Conservation (phyloP, 2,113 vertebrate genomes). For the Toxotes chatareus region DNA sequence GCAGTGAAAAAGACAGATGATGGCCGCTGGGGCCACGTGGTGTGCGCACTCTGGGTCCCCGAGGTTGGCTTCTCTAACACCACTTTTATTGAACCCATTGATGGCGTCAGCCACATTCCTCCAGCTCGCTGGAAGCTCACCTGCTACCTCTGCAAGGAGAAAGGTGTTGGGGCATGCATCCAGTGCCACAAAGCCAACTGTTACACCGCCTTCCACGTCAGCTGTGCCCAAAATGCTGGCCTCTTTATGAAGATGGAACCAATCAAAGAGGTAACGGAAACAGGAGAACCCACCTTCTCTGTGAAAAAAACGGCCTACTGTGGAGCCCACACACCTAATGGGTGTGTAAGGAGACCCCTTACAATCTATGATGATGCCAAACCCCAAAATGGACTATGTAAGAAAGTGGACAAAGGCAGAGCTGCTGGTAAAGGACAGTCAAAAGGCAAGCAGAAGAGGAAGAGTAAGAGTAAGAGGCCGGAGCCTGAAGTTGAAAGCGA, state of each 20-base stretch:
- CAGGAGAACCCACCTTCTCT: conserved; percentile 87
- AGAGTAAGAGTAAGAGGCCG: conserved; percentile 88
- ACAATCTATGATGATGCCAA: conserved; percentile 92
- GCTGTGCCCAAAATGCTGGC: conserved; percentile 94
- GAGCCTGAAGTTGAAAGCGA: conserved; percentile 86
- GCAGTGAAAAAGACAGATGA: conserved; percentile 98
- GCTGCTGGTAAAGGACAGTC: conserved; percentile 82
- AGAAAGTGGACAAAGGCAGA: conserved; percentile 83
- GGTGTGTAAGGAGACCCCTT: conserved; percentile 90
- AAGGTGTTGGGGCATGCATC: conserved; percentile 96
- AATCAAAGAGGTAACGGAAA: conserved; percentile 86
- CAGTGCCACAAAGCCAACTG: conserved; percentile 99
- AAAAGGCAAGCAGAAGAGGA: conserved; percentile 90
- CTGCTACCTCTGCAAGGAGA: conserved; percentile 99
- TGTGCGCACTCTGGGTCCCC: conserved; percentile 97
- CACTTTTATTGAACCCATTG: conserved; percentile 97
- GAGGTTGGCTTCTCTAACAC: conserved; percentile 98
- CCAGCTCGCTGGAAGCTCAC: conserved; percentile 97
- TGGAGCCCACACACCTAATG: conserved; percentile 92
- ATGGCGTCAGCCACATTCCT: conserved; percentile 95
- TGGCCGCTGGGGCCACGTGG: conserved; percentile 97
- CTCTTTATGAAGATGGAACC: conserved; percentile 99
- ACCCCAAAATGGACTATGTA: conserved; percentile 91
- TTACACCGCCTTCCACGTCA: conserved; percentile 98
- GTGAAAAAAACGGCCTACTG: conserved; percentile 98